A percentile compares a stretch with the other conserved stretches of the same genome.
phyloP scores from a whole-genome alignment of 2,888 invertebrate genomes.

The Trichogramma dendrolimi region DNA sequence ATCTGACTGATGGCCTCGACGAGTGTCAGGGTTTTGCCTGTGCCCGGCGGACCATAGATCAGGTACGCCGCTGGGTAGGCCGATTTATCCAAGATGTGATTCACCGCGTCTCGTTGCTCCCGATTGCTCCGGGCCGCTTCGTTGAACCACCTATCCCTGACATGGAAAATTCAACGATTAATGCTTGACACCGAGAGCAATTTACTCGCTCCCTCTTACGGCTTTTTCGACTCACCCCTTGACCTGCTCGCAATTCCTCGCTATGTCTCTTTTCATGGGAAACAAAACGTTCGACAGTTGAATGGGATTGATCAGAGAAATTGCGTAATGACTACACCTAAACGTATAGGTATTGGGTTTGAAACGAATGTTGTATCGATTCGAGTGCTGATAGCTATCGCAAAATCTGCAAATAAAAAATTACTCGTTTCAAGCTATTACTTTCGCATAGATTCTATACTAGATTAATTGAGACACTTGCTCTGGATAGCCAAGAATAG shows the following conservation, averaged over 20 bases:
- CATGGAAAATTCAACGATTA: too few species aligned
- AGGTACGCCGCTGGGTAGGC: slow-evolving; percentile 70
- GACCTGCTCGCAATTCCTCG: too few species aligned
- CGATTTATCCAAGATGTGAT: slow-evolving; percentile 62
- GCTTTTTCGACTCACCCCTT: too few species aligned
- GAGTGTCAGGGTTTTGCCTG: slow-evolving; percentile 69
- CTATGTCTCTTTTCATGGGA: too few species aligned
- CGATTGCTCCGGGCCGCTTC: slow-evolving; percentile 54
- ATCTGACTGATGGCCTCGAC: slow-evolving; percentile 68
- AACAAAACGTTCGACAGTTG: background rate
- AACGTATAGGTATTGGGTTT: slow-evolving; percentile 24
- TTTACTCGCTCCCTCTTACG: too few species aligned
- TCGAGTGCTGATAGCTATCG: background rate
- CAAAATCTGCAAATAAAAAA: too few species aligned
- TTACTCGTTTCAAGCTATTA: too few species aligned
- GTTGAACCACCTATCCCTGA: slow-evolving; percentile 39
- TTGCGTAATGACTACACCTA: slow-evolving; percentile 27
- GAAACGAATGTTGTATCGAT: slow-evolving; percentile 23
- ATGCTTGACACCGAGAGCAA: too few species aligned
- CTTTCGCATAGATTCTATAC: too few species aligned
- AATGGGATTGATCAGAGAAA: slow-evolving; percentile 13
- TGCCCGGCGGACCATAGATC: slow-evolving; percentile 83
- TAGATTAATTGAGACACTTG: background rate
- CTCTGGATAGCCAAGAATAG: background rate
- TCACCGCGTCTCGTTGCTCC: slow-evolving; percentile 64